phyloP scores from a whole-genome alignment of 2,113 vertebrate genomes.

The Calonectris borealis region DNA sequence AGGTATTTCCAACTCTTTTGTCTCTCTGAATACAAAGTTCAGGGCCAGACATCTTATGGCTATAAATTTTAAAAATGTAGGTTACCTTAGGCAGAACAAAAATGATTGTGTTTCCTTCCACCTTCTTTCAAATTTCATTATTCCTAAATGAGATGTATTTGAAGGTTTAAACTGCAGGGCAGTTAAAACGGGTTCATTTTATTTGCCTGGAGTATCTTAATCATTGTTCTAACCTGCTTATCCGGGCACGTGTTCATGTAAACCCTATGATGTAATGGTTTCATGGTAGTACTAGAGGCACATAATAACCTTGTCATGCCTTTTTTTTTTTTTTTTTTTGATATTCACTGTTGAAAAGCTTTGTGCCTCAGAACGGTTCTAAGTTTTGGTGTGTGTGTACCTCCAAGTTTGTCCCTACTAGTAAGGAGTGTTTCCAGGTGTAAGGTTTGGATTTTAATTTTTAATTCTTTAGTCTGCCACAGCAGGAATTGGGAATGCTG shows the following conservation, averaged over 20 bases:
- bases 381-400: neutral
- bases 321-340: neutral
- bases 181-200: conserved; percentile 26
- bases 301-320: neutral
- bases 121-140: conserved; percentile 16
- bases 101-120: conserved; percentile 11
- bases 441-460: neutral
- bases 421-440: conserved; percentile 11
- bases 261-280: neutral
- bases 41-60: neutral
- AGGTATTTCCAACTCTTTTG: conserved; percentile 9
- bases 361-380: conserved; percentile 13
- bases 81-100: conserved; percentile 26
- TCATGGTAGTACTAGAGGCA: conserved; percentile 7
- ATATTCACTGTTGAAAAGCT: neutral
- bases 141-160: conserved; percentile 24
- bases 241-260: neutral
- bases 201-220: conserved; percentile 1
- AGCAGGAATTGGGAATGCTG: neutral
- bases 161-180: conserved; percentile 51
- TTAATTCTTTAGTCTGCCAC: neutral
- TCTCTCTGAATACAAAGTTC: conserved; percentile 28
- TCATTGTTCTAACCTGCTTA: neutral
- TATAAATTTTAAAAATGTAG: conserved; percentile 57
- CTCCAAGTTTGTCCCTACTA: neutral